Evolutionary conservation across 2,888 invertebrate genomes (phyloP), one percentile per base, ranked within the genome.

Genomic region (Clistopyga incitator): DNA sequence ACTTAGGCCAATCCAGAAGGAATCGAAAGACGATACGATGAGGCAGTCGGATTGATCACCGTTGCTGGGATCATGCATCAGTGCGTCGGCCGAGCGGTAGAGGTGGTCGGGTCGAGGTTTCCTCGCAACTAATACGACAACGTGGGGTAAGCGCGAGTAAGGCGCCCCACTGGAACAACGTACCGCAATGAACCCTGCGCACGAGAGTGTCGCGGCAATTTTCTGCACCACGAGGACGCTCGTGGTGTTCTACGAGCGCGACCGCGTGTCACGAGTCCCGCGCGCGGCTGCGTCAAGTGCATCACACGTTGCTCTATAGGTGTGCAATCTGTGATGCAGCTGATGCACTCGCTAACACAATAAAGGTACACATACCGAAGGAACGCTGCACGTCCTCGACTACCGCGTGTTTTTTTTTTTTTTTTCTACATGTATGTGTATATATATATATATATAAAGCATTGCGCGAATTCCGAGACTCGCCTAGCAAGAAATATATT

Each of bases 91-190:
- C 68, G 34, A 74, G 23, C n/a, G 59, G 23, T 61, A 50, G 65
- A 75, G 81, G 70, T 78, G 78, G 82, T 74, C 82, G 74, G 84
- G 82, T 85, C 82, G 82, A 78, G 84, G 78, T 84, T 86, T 71
- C 74, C 75, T 75, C 78, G 78, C 72, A 56, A 65, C 59, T 67
- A 38, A 38, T 38, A 67, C 56, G 74, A 67, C 76, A 74, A 71
- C 79, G 50, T 18, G 18, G 78, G 70, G 64, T 64, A 23, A 25
- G 68, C 42, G 64, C 68, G 71, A 74, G 85, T 38, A 34, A 52
- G 81, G 76, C 82, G 88, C 88, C 88, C 89, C 90, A 91, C 90
- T 91, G 89, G 91, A 91, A 91, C 91, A 90, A 91, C 88, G 91
- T 90, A 88, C 90, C 88, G 88, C 91, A 91, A 88, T 91, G 91